Percentiles rank a stretch among this genome's conserved stretches.
Conservation (phyloP, 2,888 invertebrate species). For the Sesamia inferens region DNA sequence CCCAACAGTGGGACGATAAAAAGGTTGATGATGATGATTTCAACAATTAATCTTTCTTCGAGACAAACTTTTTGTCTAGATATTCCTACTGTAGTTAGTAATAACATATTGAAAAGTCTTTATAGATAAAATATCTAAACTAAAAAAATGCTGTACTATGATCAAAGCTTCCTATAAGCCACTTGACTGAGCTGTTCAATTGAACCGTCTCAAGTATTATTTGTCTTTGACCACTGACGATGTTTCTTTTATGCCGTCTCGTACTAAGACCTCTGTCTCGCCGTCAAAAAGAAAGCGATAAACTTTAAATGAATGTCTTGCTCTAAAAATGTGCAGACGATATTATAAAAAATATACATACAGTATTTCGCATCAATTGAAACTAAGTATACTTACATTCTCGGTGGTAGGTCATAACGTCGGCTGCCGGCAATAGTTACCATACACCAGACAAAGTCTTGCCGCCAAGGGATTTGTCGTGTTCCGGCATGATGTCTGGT, state of each 20-base stretch:
- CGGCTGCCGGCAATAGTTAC: too few relatives aligned
- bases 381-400: too few relatives aligned
- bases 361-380: background rate
- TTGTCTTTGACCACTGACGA: background rate
- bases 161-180: background rate
- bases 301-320: too few relatives aligned
- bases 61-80: too few relatives aligned
- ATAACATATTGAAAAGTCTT: background rate
- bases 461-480: too few relatives aligned
- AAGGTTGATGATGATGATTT: too few relatives aligned
- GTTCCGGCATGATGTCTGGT: too few relatives aligned
- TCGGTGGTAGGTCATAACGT: too few relatives aligned
- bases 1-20: too few relatives aligned
- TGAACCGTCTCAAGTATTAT: constrained; percentile 26
- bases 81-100: too few relatives aligned
- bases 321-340: background rate
- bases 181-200: background rate
- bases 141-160: background rate
- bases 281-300: background rate
- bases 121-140: background rate
- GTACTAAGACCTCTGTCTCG: background rate
- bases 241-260: constrained; percentile 3
- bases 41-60: too few relatives aligned
- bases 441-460: too few relatives aligned
- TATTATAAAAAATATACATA: background rate